Evolutionary conservation across 2,113 vertebrate genomes (phyloP).

Genomic region (Festucalex cinctus): DNA sequence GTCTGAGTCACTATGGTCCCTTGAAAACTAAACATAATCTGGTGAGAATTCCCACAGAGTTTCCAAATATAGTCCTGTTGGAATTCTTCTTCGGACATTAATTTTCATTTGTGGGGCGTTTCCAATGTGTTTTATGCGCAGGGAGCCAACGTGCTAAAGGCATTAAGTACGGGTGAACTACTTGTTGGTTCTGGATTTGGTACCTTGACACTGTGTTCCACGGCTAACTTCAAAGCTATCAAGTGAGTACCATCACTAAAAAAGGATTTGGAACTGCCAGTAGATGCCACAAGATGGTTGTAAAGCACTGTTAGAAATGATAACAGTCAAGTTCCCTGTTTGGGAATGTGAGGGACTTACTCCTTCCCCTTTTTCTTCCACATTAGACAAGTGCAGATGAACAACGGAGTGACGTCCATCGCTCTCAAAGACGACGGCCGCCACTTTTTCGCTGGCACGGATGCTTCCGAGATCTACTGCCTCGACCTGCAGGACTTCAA

Average conservation of each 20-base stretch:
- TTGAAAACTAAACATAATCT: slow-evolving; percentile 73
- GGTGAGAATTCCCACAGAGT: slow-evolving; percentile 47
- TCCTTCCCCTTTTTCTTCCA: background rate
- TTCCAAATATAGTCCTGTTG: background rate
- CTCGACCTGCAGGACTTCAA: slow-evolving; percentile 75
- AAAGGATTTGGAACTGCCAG: background rate
- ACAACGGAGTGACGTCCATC: slow-evolving; percentile 82
- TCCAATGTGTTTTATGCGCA: slow-evolving; percentile 46
- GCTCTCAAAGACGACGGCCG: slow-evolving; percentile 74
- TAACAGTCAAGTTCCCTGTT: background rate
- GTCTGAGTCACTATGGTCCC: slow-evolving; percentile 74
- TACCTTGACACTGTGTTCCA: slow-evolving; percentile 77
- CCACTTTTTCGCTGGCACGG: slow-evolving; percentile 82
- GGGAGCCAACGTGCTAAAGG: slow-evolving; percentile 78
- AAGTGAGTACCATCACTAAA: slow-evolving; percentile 72
- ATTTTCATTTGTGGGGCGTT: background rate
- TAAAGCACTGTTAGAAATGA: background rate
- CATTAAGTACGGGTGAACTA: slow-evolving; percentile 76
- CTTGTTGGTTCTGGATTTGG: slow-evolving; percentile 84
- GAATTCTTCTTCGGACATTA: background rate
- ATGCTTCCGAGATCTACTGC: slow-evolving; percentile 76
- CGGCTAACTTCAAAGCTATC: slow-evolving; percentile 75
- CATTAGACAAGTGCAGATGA: slow-evolving; percentile 76
- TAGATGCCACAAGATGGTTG: too few species aligned
- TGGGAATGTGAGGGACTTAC: background rate